Evolutionary conservation across 2,797 vertebrate species (phyloP), one percentile per base, ranked within the genome.

Genomic region (Halcyon badia): DNA sequence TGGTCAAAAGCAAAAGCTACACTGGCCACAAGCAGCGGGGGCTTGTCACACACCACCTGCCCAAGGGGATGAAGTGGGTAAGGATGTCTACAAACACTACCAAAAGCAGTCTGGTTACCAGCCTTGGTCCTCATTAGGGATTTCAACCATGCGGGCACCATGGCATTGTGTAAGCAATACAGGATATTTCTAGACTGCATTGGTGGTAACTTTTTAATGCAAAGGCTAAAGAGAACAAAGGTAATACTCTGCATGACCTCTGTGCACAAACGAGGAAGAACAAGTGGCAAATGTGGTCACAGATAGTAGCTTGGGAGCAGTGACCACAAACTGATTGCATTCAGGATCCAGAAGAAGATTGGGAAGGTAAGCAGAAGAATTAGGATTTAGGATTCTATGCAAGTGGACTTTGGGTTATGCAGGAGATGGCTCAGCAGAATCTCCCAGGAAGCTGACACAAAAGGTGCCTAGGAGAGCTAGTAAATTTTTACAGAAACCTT

Each of bases 371-470:
- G 60, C 28, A 83, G 33, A 83, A 90, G 49, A 89, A 70, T 69
- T 1, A 84, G 11, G 24, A 66, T 24, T 82, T 42, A 5, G n/a
- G 61, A 76, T 56, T 91, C 92, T 37, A 87, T 31, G 24, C 39
- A 83, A 76, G 37, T 31, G 5, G n/a, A 28, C 16, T 71, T 70
- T 8, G 22, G 46, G 22, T 78, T 87, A 72, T n/a, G 72, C 24
- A 56, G 37, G 70, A 78, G 11, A 72, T 33, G 52, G 26, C 21
- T 92, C 75, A 72, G 69, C 49, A 89, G 49, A 90, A 89, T 87
- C 41, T 64, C 37, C 26, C 5, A 1, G 8, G 44, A 83, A 1
- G 0, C 0, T 57, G 28, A 71, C 1, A 2, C 24, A 75, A 37
- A 80, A 68, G 21, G 11, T 72, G 24, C 14, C 49, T 15, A 61